phyloP scores from a whole-genome alignment of 2,113 vertebrate species.

The Psilopsiagon aurifrons region DNA sequence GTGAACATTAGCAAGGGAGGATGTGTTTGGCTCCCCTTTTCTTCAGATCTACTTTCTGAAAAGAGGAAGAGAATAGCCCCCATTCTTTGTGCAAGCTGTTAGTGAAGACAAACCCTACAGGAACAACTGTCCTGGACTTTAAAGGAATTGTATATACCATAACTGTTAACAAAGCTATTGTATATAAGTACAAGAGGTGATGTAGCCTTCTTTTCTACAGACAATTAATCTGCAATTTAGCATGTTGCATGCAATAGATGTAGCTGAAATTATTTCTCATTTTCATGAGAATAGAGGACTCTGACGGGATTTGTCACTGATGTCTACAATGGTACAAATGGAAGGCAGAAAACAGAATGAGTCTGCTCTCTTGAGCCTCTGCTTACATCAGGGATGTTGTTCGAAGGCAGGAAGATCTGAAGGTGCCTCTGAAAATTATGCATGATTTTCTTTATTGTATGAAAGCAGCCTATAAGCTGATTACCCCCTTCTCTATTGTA shows the following conservation, averaged over 20 bases:
- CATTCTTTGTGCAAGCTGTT: background rate
- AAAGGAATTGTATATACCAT: background rate
- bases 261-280: background rate
- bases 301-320: background rate
- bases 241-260: background rate
- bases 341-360: background rate
- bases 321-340: background rate
- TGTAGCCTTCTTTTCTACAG: background rate
- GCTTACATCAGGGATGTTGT: background rate
- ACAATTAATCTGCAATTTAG: background rate
- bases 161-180: background rate
- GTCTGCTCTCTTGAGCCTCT: background rate
- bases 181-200: background rate
- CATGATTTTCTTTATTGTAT: background rate
- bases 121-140: background rate
- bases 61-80: background rate
- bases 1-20: background rate
- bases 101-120: background rate
- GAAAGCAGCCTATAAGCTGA: constrained; percentile 43
- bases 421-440: constrained; percentile 2
- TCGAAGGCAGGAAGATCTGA: background rate
- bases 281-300: background rate
- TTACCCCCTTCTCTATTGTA: background rate
- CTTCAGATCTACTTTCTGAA: background rate
- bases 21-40: background rate